Conservation (phyloP, 2,797 vertebrate species). For the Thaleichthys pacificus region DNA sequence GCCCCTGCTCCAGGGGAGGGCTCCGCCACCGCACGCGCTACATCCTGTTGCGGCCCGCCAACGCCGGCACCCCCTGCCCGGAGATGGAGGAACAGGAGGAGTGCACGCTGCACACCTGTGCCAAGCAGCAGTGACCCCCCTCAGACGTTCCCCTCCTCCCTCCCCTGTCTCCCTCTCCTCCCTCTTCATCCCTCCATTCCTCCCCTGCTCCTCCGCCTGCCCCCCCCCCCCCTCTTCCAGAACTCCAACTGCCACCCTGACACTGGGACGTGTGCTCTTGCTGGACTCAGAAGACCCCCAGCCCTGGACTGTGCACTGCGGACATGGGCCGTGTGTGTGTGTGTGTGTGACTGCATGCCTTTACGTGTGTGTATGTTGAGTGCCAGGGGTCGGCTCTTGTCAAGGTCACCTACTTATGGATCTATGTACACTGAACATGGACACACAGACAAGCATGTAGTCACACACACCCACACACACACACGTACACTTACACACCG, state of each 20-base stretch:
- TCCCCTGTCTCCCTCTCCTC: conserved; percentile 38
- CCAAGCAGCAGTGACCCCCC: conserved; percentile 61
- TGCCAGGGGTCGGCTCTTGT: no score
- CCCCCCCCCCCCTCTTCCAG: conserved; percentile 11
- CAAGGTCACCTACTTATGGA: conserved; percentile 4
- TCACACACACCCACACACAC: conserved; percentile 16
- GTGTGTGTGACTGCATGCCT: conserved; percentile 5
- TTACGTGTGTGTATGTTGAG: no score
- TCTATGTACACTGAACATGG: neutral
- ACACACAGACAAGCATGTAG: neutral
- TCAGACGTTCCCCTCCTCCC: conserved; percentile 28
- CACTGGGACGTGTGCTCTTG: conserved; percentile 58
- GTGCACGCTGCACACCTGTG: conserved; percentile 73
- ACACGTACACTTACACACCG: conserved; percentile 16
- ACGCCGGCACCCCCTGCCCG: conserved; percentile 77
- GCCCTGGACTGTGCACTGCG: neutral
- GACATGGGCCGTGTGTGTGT: neutral
- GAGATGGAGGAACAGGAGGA: conserved; percentile 80
- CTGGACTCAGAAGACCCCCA: conserved; percentile 43
- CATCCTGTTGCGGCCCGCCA: conserved; percentile 79
- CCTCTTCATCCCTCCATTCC: conserved; percentile 1
- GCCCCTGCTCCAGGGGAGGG: conserved; percentile 72
- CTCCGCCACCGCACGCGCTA: conserved; percentile 78
- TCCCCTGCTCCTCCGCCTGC: conserved; percentile 32
- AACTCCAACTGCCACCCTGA: neutral